Base-by-base conservation (phyloP, 2,113 vertebrate genomes). In the Microtus ochrogaster region DNA sequence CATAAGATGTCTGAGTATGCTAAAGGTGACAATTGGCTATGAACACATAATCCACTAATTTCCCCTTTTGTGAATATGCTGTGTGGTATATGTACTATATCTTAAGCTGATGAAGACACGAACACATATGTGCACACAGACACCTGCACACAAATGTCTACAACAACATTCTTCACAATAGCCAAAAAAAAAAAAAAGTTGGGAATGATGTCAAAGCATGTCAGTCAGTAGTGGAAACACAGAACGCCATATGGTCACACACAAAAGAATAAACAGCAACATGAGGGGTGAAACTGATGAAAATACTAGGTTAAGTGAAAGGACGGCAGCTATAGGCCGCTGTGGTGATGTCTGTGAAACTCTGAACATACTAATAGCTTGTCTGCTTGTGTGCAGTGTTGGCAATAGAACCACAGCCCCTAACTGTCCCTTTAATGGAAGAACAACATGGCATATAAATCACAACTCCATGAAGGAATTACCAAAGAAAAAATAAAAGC, bases 31-130 rank as follows among this genome's bases (percentile, higher is more conserved):
- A 5, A 12, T 47, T 1, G 10, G 12, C 90, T 74, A 13, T 36
- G 79, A 63, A 79, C 3, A 30, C 0, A 33, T 0, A 16, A 61
- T 4, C 16, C 63, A 73, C 39, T 12, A 36, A 8, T 58, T 12
- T 5, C 7, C 41, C 33, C 11, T n/a, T 33, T 3, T 21, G 11
- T 39, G 73, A 28, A 33, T 26, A 22, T 39, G 8, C 10, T 47
- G 28, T 17, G 33, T 1, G 16, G 26, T 3, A 10, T 1, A 2
- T 12, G 2, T 36, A n/a, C 79, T 17, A 5, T 19, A n/a, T 49
- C 78, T 19, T 76, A 55, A 91, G 77, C 12, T 12, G 41, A 47
- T 7, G 47, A 84, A 58, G 52, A 47, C 9, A 92, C 28, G 61
- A 84, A 88, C 76, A 72, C 12, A n/a, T 55, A 44, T 66, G 28